A percentile compares a stretch with the other conserved stretches of the same genome.
Evolutionary conservation across 1,140 invertebrate genomes (phyloP).

Genomic region (Pinna nobilis): DNA sequence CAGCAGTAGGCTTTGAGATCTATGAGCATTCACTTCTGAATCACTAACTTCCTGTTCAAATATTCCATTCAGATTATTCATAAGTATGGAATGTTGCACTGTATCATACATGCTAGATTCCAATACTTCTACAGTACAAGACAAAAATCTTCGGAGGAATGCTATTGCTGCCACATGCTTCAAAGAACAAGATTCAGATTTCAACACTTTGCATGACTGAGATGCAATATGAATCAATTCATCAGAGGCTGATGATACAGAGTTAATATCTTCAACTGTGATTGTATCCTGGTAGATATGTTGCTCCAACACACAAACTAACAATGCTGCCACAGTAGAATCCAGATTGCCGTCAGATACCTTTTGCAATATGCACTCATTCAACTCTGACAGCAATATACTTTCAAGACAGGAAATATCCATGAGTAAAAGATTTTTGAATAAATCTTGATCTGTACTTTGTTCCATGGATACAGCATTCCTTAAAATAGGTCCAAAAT

Average conservation of each 20-base stretch:
- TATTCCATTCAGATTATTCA: slow-evolving; percentile 20
- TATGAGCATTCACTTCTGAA: not conserved
- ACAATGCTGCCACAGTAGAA: not conserved
- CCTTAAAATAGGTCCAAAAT: not conserved
- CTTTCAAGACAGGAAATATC: not conserved
- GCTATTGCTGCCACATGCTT: slow-evolving; percentile 11
- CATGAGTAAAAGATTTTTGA: not conserved
- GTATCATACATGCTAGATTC: not conserved
- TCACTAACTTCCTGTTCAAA: not conserved
- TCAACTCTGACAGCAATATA: not conserved
- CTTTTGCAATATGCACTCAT: not conserved
- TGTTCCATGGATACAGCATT: not conserved
- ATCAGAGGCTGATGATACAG: too few relatives aligned
- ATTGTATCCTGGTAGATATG: too few relatives aligned
- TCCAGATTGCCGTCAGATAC: not conserved
- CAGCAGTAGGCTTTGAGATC: slow-evolving; percentile 7
- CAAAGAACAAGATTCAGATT: not conserved
- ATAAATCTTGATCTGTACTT: not conserved
- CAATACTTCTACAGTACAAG: not conserved
- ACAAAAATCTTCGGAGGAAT: slow-evolving; percentile 1
- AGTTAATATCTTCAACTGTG: too few relatives aligned
- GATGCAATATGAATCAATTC: too few relatives aligned
- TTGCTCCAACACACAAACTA: too few relatives aligned
- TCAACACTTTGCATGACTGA: too few relatives aligned
- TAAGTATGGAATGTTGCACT: not conserved